Evolutionary conservation across 2,797 vertebrate species (phyloP), one percentile per base, ranked within the genome.

Genomic region (Buceros bicornis): DNA sequence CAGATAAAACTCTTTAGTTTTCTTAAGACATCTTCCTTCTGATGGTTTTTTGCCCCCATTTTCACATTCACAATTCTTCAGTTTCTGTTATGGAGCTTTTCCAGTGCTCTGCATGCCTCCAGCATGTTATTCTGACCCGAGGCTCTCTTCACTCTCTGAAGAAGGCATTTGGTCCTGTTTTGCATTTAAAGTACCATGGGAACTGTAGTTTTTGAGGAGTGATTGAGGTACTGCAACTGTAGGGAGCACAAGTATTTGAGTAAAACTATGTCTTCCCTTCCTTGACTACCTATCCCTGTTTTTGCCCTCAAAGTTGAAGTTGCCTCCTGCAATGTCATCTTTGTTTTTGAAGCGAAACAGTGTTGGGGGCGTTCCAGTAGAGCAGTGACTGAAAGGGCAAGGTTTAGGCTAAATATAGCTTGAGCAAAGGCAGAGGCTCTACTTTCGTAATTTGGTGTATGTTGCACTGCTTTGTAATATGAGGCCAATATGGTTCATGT

Each of bases 341-440:
- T 86, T 64, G 37, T 54, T 82, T 95, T 87, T 74, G 54, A 87
- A 82, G 31, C 73, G 58, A 78, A 82, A 48, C 15, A 19, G 21
- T 64, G 62, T 94, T 92, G 42, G 28, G 65, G 66, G 14, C 54
- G 25, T 95, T 92, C 18, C 43, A 62, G 26, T 77, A 79, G 25
- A 74, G 71, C 35, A 81, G 3, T 69, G 65, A 62, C 31, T 85
- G 76, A 88, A 96, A 96, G 95, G 87, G 86, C 93, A 86, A 69
- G 93, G 84, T 90, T 77, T 95, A 67, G 42, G 20, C 58, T 95
- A 94, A 93, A 93, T 88, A 95, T 95, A 97, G 74, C 65, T 80
- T 0, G 6, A 58, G 43, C 45, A 33, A 67, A 64, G 50, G 60
- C 43, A 50, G 87, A 60, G 67, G 60, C 66, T 93, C 47, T 91